Base-by-base conservation (phyloP, 2,113 vertebrate species). In the Cyanoliseus patagonus region DNA sequence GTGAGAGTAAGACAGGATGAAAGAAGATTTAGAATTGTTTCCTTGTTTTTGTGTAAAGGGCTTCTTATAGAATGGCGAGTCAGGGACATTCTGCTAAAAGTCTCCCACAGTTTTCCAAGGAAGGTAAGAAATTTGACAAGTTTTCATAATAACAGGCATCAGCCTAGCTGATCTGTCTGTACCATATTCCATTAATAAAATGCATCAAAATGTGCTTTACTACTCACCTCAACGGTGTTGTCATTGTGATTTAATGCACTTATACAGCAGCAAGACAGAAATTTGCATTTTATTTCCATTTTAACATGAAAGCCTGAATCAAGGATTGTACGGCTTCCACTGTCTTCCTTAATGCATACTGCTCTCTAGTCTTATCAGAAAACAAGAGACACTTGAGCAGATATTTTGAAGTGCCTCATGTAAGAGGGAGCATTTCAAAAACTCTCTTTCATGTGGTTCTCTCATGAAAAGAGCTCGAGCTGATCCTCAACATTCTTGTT, bases 271-370 rank as follows among this genome's bases (percentile, higher is more conserved):
- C 33, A 72, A 66, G 68, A 59, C 8, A 90, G 59, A 41, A 33
- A 67, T 84, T 95, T 86, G 47, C 49, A 81, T 92, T 83, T 90
- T 82, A 78, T 84, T 87, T 77, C 59, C 74, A 81, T 59, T 84
- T 80, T 81, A 81, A 81, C 42, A 53, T 59, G 59, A 87, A 84
- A 92, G 31, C 47, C 47, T 84, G 31, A 81, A 51, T 81, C 61
- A 78, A 47, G 61, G 44, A 64, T 62, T 72, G 17, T 57, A 37
- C 14, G 8, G 42, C 57, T 83, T 80, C 41, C 42, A 49, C n/a
- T 30, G 3, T 66, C 80, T 81, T 91, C 6, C 0, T n/a, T 53
- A 69, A 44, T 44, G 31, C 31, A 12, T 69, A 74, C 69, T 73
- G 44, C 70, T 82, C 53, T 31, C 63, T 28, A 64, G 55, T 42